Evolutionary conservation across 92 coral and sea anemone species (phyloP).

Genomic region (Siderastrea siderea): DNA sequence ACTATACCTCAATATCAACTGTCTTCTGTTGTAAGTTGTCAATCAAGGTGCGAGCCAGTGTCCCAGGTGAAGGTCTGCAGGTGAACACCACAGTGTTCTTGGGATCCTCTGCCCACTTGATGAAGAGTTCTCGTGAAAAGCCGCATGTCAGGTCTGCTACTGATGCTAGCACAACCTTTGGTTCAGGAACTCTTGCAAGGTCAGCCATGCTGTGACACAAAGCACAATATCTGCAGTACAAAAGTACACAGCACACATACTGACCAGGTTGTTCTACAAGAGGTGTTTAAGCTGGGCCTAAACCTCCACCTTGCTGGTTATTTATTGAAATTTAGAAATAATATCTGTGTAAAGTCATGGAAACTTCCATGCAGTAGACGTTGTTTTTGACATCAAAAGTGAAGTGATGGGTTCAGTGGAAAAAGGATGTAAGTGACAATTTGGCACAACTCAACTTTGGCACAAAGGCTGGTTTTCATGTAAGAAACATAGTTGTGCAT

Average conservation of each 20-base stretch:
- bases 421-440: too few species aligned
- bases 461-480: too few species aligned
- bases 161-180: constrained; percentile 96
- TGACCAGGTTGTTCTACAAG: too few species aligned
- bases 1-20: constrained; percentile 89
- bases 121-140: constrained; percentile 91
- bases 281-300: too few species aligned
- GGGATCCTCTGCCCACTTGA: constrained; percentile 95
- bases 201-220: constrained; percentile 96
- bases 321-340: too few species aligned
- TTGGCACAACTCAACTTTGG: too few species aligned
- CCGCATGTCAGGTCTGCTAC: constrained; percentile 95
- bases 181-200: constrained; percentile 92
- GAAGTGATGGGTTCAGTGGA: too few species aligned
- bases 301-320: too few species aligned
- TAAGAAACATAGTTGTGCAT: too few species aligned
- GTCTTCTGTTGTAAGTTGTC: constrained; percentile 85
- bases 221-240: constrained; percentile 79
- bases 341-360: too few species aligned
- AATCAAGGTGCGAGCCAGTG: constrained; percentile 89
- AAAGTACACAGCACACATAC: neutral
- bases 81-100: constrained; percentile 92
- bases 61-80: constrained; percentile 92
- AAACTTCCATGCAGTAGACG: too few species aligned
- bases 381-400: too few species aligned